A percentile compares a stretch with the other conserved stretches of the same genome.
These are phyloP conservation scores for Loripinus fragilis DNA, from an alignment of 2,888 invertebrate species.

Conservation along the genomic window DNA sequence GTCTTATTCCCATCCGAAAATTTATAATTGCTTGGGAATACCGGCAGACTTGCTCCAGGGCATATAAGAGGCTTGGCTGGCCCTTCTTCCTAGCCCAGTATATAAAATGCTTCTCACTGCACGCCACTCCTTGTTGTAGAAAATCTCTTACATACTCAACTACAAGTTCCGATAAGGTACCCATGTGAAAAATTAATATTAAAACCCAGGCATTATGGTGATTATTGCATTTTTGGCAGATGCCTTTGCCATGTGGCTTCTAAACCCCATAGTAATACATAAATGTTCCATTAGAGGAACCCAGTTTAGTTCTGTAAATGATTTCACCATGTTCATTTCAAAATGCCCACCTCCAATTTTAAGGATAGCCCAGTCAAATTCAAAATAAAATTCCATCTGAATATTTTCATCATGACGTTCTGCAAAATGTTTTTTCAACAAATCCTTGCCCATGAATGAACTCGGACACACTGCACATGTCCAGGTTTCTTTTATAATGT, in stretches of 20 bases:
- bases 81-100: too few relatives aligned
- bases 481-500: slow-evolving; percentile 22
- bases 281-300: not conserved
- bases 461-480: slow-evolving; percentile 22
- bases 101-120: too few relatives aligned
- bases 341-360: slow-evolving; percentile 24
- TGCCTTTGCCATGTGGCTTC: slow-evolving; percentile 21
- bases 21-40: too few relatives aligned
- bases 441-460: slow-evolving; percentile 1
- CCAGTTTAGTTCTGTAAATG: slow-evolving; percentile 33
- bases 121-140: not conserved
- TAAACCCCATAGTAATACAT: slow-evolving; percentile 21
- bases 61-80: too few relatives aligned
- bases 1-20: too few relatives aligned
- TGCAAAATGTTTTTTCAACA: not conserved
- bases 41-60: too few relatives aligned
- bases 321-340: slow-evolving; percentile 31
- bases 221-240: slow-evolving; percentile 27
- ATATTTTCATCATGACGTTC: not conserved
- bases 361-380: slow-evolving; percentile 33
- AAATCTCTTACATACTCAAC: slow-evolving; percentile 13
- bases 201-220: slow-evolving; percentile 32
- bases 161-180: slow-evolving; percentile 20
- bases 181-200: slow-evolving; percentile 25
- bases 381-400: not conserved